Evolutionary conservation across 2,888 invertebrate genomes (phyloP), one percentile per base, ranked within the genome.

Genomic region (Cantharis lateralis): DNA sequence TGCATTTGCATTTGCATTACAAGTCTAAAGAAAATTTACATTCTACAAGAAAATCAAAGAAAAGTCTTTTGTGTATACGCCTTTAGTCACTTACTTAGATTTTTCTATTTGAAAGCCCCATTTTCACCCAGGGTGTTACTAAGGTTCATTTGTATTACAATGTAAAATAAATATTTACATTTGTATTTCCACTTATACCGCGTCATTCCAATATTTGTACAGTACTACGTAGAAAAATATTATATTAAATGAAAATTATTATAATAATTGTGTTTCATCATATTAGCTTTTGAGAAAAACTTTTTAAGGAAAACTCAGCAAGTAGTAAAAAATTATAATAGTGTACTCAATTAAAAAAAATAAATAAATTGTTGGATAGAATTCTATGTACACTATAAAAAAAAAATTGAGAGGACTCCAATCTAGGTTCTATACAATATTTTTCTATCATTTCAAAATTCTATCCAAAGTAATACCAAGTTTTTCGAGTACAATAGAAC

Each of bases 21-120:
- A 66, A 66, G 24, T 15, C 24, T 24, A 20, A 66, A 24, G 64
- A 20, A 66, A 66, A 66, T 24, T 66, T 66, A 66, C 16, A 15
- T 20, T 20, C 64, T 20, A n/a, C 64, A 20, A 66, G 64, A 7
- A 66, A 66, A 66, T 66, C 64, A 66, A 66, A 66, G 64, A 66
- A 66, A 66, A 66, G 64, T 66, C 64, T 66, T 66, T 66, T 66
- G 20, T 66, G 64, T 24, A 66, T 66, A 66, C 24, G 64, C 64
- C 24, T 66, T 66, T 66, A 66, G 20, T 20, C 64, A 66, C 64
- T 66, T 66, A 66, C 16, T 20, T 9, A n/a, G 24, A 20, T 24
- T 66, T 66, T 66, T 66, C 16, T 66, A 66, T 66, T 66, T 66
- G 64, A 20, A 66, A 66, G 24, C 18, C 18, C n/a, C 11, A 24